Percentiles rank a stretch among this genome's conserved stretches.
Evolutionary conservation across 1,140 invertebrate genomes (phyloP).

Genomic region (Zaprionus tsacasi): DNA sequence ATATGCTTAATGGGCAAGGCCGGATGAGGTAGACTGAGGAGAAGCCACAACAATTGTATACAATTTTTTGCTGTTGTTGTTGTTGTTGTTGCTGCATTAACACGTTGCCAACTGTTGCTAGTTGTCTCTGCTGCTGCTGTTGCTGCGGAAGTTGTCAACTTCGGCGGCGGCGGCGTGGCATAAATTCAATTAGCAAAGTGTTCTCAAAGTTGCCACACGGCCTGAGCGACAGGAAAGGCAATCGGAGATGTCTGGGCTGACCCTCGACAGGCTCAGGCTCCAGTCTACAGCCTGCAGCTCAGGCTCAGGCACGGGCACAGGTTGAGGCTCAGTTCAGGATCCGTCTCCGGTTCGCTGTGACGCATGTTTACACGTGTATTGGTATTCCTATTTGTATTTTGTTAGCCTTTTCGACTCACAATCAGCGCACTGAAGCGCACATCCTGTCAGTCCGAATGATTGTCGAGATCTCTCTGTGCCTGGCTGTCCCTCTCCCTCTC

Average conservation of each 20-base stretch:
- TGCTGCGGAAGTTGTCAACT: conserved; percentile 65
- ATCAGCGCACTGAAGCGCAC: conserved; percentile 78
- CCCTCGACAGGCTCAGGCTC: conserved; percentile 12
- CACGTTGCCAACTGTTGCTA: conserved; percentile 76
- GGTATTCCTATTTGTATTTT: conserved; percentile 62
- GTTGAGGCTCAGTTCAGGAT: not conserved
- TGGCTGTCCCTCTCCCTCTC: not conserved
- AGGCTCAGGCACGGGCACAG: not conserved
- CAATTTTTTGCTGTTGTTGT: conserved; percentile 41
- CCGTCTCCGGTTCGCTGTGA: not conserved
- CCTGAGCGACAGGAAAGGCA: conserved; percentile 38
- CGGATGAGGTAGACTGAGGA: conserved; percentile 33
- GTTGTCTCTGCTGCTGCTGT: conserved; percentile 19
- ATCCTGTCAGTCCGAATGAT: conserved; percentile 80
- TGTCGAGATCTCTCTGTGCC: conserved; percentile 44
- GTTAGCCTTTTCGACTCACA: conserved; percentile 71
- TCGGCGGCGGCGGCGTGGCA: conserved; percentile 46
- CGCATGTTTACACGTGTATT: conserved; percentile 18
- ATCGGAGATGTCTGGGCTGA: conserved; percentile 45
- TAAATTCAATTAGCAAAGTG: conserved; percentile 81
- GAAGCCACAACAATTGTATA: conserved; percentile 55
- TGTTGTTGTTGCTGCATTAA: conserved; percentile 68
- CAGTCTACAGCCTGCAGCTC: not conserved
- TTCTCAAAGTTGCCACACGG: conserved; percentile 50
- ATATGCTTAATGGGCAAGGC: conserved; percentile 77